Base-by-base conservation (phyloP, 2,888 invertebrate genomes). In the Eupithecia exiguata region DNA sequence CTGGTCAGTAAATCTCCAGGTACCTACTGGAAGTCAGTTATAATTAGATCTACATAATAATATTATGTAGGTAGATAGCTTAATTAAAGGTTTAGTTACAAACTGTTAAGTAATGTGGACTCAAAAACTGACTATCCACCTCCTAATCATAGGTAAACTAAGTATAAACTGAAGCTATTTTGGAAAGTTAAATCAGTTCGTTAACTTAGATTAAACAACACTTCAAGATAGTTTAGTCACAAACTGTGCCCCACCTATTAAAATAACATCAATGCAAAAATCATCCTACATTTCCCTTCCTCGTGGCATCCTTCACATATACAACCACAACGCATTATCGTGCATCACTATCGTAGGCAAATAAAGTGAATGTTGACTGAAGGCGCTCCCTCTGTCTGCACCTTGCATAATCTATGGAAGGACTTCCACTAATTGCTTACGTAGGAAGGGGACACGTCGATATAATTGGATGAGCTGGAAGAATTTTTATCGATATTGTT, bases 351-450 rank as follows among this genome's bases (percentile, higher is more conserved):
- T 74, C 70, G 70, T 75, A 68, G 63, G 70, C 67, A 75, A 75
- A 75, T 58, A 70, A 68, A 70, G 25, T 46, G 66, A 35, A 36
- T 68, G 72, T 75, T 70, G 71, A 62, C 62, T 63, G n/a, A 38
- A 21, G 78, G 81, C 77, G 77, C 79, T 81, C 63, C 79, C 70
- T 78, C 74, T 80, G 77, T 78, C 74, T 80, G 77, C 78, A 81
- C 72, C 69, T 79, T 74, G 76, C 78, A 69, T 81, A 78, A 78
- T 84, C 83, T 82, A 83, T 82, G 81, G 76, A 74, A 75, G 79
- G 79, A 78, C 79, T 79, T 78, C 80, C 80, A 80, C 80, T 87
- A 87, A 86, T 86, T 86, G 84, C 82, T 82, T 74, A 80, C 81
- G 83, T 72, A 72, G 79, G 79, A 69, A 74, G 77, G 78, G 81